Conservation (phyloP, 2,888 invertebrate species). For the Scrobipalpa costella region DNA sequence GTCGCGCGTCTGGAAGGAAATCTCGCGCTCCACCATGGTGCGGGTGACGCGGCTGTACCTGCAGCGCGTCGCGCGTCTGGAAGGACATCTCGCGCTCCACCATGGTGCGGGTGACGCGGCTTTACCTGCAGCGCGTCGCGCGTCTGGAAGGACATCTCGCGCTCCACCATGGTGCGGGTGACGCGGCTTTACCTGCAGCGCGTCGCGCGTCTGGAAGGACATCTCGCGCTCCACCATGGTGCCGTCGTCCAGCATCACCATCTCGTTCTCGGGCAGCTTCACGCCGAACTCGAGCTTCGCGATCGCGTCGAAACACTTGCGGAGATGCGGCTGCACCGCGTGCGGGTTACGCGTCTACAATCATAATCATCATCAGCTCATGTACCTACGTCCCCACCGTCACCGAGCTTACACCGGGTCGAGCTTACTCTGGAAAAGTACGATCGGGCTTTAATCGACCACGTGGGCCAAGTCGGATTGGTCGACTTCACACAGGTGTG, state of each 20-base stretch:
- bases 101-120: no score
- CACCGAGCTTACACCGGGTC: no score
- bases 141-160: constrained; percentile 70
- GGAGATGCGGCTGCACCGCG: constrained; percentile 93
- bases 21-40: constrained; percentile 65
- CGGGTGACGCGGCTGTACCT: no score
- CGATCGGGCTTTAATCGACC: no score
- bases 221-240: constrained; percentile 67
- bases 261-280: constrained; percentile 73
- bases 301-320: constrained; percentile 94
- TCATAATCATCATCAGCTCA: not conserved
- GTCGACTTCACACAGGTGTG: no score
- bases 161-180: constrained; percentile 67
- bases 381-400: no score
- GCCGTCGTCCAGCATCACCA: constrained; percentile 79
- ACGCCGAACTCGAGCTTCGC: constrained; percentile 88
- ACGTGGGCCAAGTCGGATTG: no score
- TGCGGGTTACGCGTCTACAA: constrained; percentile 89
- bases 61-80: constrained; percentile 61
- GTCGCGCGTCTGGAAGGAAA: constrained; percentile 68
- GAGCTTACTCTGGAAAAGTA: no score
- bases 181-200: no score
- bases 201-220: constrained; percentile 68
- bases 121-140: no score
- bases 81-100: constrained; percentile 73